A percentile compares a stretch with the other conserved stretches of the same genome.
Evolutionary conservation across 2,888 invertebrate genomes (phyloP).

Genomic region (Dynastes hyllus): DNA sequence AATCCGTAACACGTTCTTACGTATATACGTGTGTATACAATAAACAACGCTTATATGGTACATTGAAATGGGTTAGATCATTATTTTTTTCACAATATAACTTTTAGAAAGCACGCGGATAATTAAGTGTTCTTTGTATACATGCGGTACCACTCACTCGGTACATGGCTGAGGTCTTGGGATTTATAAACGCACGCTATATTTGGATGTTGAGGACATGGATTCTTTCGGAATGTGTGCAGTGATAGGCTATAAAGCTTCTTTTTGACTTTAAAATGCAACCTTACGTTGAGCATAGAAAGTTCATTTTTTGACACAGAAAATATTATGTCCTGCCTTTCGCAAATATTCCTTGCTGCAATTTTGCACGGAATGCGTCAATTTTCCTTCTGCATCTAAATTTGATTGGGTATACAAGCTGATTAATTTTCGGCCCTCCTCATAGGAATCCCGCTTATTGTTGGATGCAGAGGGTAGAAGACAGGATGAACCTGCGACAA

Average conservation of each 20-base stretch:
- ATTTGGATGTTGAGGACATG: constrained; percentile 46
- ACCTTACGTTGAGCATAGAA: constrained; percentile 27
- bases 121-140: constrained; percentile 64
- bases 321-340: not conserved
- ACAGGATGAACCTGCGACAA: no score
- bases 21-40: constrained; percentile 33
- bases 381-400: no score
- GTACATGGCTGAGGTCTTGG: constrained; percentile 38
- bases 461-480: no score
- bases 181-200: constrained; percentile 46
- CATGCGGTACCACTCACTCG: constrained; percentile 47
- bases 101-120: constrained; percentile 63
- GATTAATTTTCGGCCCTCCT: no score
- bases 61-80: constrained; percentile 54
- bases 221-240: constrained; percentile 27
- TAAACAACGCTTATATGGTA: constrained; percentile 45
- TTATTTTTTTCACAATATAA: constrained; percentile 58
- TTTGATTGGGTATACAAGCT: no score
- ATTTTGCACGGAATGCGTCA: not conserved
- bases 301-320: constrained; percentile 31
- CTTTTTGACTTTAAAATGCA: constrained; percentile 10
- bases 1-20: constrained; percentile 46
- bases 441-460: no score
- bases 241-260: constrained; percentile 23
- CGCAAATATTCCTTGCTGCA: not conserved